Evolutionary conservation across 2,113 vertebrate genomes (phyloP).

Genomic region (Dasyprocta punctata): DNA sequence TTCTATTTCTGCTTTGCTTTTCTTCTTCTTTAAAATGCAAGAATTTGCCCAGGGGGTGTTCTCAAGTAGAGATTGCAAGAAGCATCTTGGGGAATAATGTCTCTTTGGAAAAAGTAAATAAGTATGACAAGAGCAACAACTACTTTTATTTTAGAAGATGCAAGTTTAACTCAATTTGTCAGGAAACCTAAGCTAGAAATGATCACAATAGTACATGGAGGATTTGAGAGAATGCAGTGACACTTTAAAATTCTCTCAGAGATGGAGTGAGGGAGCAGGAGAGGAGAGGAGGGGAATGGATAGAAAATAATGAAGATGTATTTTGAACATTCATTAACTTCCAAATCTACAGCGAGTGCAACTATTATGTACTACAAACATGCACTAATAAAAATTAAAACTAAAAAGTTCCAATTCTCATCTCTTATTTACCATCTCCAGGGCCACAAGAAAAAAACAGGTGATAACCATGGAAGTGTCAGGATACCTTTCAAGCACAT

Average conservation of each 20-base stretch:
- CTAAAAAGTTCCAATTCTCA: background rate
- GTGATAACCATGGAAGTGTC: background rate
- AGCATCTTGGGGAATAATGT: background rate
- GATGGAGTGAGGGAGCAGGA: background rate
- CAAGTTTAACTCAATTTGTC: background rate
- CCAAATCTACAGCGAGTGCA: background rate
- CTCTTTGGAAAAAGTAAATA: background rate
- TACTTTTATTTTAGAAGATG: background rate
- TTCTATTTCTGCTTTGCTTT: background rate
- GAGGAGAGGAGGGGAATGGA: background rate
- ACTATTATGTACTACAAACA: background rate
- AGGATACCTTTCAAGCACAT: background rate
- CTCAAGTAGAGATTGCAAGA: background rate
- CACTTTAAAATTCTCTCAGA: background rate
- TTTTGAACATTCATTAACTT: background rate
- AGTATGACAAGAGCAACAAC: background rate
- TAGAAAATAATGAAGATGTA: background rate
- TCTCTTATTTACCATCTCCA: background rate
- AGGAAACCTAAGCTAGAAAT: background rate
- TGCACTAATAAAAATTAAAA: background rate
- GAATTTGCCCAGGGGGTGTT: background rate
- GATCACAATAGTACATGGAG: background rate
- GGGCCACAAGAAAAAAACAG: background rate
- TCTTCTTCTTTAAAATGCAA: background rate
- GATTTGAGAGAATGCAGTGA: background rate